Conservation (phyloP, 1,140 invertebrate genomes). For the Panagrolaimus sp. region DNA sequence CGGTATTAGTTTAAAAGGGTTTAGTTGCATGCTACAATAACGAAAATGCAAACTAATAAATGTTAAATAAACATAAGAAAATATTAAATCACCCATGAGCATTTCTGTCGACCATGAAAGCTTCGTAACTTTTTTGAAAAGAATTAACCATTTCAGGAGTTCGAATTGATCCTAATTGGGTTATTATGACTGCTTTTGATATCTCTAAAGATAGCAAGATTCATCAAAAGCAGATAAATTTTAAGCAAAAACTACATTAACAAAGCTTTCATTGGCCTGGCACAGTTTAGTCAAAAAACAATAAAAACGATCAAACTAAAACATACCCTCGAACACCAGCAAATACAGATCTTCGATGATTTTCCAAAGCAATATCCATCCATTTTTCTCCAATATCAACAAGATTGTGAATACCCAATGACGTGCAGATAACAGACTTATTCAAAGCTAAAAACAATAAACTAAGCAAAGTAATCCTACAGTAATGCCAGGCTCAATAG, state of each 20-base stretch:
- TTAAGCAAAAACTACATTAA: slow-evolving; percentile 8
- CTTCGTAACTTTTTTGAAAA: slow-evolving; percentile 73
- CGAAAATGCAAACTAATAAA: slow-evolving; percentile 19
- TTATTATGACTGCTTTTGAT: slow-evolving; percentile 71
- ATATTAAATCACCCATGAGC: slow-evolving; percentile 70
- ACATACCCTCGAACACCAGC: slow-evolving; percentile 54
- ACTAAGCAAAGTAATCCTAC: too few species aligned
- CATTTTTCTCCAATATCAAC: slow-evolving; percentile 43
- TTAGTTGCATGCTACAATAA: neutral
- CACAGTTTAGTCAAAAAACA: too few species aligned
- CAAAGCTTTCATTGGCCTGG: neutral
- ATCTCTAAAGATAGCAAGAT: slow-evolving; percentile 64
- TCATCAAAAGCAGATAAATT: neutral
- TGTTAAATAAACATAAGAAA: slow-evolving; percentile 25
- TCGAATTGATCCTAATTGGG: slow-evolving; percentile 77
- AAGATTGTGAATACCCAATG: slow-evolving; percentile 56
- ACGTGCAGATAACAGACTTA: slow-evolving; percentile 50
- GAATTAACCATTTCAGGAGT: slow-evolving; percentile 70
- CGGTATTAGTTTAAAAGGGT: neutral
- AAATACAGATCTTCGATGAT: slow-evolving; percentile 37
- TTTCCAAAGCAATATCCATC: slow-evolving; percentile 50
- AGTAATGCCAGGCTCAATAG: neutral
- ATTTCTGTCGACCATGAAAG: slow-evolving; percentile 65
- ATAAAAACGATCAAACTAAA: too few species aligned
- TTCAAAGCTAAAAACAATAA: slow-evolving; percentile 44